A percentile compares a stretch with the other conserved stretches of the same genome.
Conservation (phyloP, 2,113 vertebrate species). For the Cyanoliseus patagonus region DNA sequence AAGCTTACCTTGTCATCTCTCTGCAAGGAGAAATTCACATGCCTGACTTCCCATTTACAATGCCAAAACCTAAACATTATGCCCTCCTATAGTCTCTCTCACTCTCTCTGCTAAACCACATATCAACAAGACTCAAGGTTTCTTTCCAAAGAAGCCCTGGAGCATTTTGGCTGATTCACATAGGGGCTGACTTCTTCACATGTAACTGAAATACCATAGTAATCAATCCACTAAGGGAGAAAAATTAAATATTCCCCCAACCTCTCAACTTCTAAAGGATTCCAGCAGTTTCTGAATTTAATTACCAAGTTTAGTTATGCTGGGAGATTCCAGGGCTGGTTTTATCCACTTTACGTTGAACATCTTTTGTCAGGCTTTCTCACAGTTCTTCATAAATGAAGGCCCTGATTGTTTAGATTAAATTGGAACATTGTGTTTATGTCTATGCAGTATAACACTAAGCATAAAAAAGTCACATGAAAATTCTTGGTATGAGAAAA, state of each 20-base stretch:
- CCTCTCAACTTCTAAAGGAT: conserved; percentile 50
- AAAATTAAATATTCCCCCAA: conserved; percentile 41
- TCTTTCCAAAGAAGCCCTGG: neutral
- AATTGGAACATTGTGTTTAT: conserved; percentile 66
- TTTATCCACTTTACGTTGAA: conserved; percentile 16
- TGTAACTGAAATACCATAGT: conserved; percentile 7
- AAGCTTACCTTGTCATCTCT: neutral
- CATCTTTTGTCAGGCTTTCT: conserved; percentile 40
- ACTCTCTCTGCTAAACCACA: neutral
- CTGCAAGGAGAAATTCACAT: neutral
- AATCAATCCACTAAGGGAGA: conserved; percentile 42
- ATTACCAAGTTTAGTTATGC: conserved; percentile 34
- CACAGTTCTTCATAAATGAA: conserved; percentile 61
- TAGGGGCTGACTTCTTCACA: neutral
- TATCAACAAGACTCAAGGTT: neutral
- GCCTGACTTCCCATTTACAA: neutral
- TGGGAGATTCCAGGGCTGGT: neutral
- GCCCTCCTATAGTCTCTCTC: neutral
- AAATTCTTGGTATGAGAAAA: conserved; percentile 44
- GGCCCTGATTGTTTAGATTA: conserved; percentile 61
- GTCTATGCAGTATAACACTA: conserved; percentile 11
- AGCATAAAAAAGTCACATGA: conserved; percentile 53
- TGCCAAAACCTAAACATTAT: neutral
- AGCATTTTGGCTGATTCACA: conserved; percentile 35
- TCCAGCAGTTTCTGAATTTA: conserved; percentile 36